A percentile compares a stretch with the other conserved stretches of the same genome.
These are phyloP conservation scores for Athene noctua DNA, from an alignment of 2,113 vertebrate genomes.

Conservation along the genomic window DNA sequence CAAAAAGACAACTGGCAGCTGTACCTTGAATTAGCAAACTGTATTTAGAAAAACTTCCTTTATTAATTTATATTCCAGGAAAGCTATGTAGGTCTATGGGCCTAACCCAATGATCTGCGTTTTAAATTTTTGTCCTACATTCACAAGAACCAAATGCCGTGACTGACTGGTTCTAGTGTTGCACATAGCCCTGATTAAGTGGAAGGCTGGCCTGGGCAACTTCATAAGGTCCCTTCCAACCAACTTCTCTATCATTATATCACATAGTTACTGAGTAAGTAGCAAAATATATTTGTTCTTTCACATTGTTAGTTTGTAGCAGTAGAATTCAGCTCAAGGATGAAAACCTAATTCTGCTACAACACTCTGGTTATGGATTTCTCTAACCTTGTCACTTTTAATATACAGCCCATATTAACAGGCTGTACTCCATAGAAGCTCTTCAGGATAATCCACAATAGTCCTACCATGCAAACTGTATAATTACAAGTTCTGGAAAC, in stretches of 20 bases:
- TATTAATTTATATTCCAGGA: not conserved
- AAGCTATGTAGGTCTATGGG: not conserved
- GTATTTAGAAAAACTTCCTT: not conserved
- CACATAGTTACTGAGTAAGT: not conserved
- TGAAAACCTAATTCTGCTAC: not conserved
- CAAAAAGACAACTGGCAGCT: not conserved
- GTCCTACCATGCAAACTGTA: not conserved
- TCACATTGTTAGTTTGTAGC: not conserved
- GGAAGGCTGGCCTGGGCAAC: not conserved
- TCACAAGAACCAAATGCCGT: not conserved
- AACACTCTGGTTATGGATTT: not conserved
- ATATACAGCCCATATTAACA: not conserved
- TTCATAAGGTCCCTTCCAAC: not conserved
- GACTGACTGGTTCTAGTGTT: not conserved
- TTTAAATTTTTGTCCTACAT: not conserved
- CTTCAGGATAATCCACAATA: not conserved
- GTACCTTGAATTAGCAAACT: not conserved
- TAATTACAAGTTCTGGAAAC: not conserved
- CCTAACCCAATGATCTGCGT: not conserved
- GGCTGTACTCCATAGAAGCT: not conserved
- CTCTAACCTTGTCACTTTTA: not conserved
- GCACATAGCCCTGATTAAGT: not conserved
- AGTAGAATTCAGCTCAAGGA: not conserved
- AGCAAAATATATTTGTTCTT: not conserved
- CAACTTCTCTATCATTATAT: not conserved